A percentile compares a stretch with the other conserved stretches of the same genome.
Evolutionary conservation across 1,140 invertebrate genomes (phyloP).

Genomic region (Eupristina koningsbergeri): DNA sequence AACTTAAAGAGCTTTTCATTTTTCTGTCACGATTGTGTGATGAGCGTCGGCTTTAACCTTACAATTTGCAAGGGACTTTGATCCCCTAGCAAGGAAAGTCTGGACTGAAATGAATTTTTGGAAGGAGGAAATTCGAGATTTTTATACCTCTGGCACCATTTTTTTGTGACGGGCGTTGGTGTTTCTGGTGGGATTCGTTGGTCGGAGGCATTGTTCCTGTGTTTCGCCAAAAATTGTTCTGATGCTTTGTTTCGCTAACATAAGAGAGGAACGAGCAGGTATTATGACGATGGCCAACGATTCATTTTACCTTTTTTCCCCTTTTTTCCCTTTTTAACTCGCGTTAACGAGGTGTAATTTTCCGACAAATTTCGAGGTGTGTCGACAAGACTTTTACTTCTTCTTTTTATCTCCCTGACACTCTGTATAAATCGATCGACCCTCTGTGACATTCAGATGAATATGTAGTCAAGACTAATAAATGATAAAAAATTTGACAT

Average conservation of each 20-base stretch:
- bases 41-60: conserved; percentile 9
- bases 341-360: neutral
- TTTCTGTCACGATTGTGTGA: neutral
- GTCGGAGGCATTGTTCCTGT: conserved; percentile 28
- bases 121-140: neutral
- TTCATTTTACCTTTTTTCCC: neutral
- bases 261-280: neutral
- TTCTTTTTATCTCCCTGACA: neutral
- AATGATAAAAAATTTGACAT: neutral
- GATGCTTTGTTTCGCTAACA: neutral
- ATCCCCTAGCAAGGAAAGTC: neutral
- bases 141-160: conserved; percentile 19
- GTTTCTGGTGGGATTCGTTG: conserved; percentile 12
- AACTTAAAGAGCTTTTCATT: conserved; percentile 19
- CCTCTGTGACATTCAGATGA: neutral
- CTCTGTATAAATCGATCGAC: neutral
- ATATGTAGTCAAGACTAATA: neutral
- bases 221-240: neutral
- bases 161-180: neutral
- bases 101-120: conserved; percentile 15
- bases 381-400: neutral
- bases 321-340: no score
- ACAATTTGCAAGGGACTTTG: conserved; percentile 3
- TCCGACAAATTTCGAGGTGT: neutral
- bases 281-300: neutral